Conservation (phyloP, 2,113 vertebrate genomes). For the Prinia subflava region DNA sequence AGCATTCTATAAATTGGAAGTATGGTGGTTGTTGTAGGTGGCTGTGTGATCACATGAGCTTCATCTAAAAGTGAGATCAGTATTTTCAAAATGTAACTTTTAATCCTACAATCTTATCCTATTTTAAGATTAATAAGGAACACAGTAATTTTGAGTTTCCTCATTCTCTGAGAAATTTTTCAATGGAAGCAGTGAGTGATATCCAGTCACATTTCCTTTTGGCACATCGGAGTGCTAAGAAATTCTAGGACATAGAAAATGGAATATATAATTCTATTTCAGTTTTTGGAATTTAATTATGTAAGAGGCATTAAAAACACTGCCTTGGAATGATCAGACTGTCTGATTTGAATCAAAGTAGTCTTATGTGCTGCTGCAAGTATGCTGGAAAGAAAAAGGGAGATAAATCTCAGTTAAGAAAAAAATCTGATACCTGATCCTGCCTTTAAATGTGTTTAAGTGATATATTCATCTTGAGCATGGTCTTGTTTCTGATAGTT, state of each 20-base stretch:
- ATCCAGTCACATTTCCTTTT: not conserved
- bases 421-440: constrained; percentile 19
- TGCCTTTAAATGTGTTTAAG: not conserved
- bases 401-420: constrained; percentile 29
- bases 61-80: not conserved
- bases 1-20: not conserved
- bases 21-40: not conserved
- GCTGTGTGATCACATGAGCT: not conserved
- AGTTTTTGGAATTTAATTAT: not conserved
- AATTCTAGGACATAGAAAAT: not conserved
- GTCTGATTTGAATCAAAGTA: not conserved
- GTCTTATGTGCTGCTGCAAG: not conserved
- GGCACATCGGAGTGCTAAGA: not conserved
- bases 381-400: not conserved
- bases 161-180: not conserved
- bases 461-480: constrained; percentile 14
- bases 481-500: not conserved
- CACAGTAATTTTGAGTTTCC: not conserved
- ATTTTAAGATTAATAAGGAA: not conserved
- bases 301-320: not conserved
- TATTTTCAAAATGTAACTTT: not conserved
- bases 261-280: not conserved
- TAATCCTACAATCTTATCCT: not conserved
- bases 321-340: not conserved
- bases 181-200: not conserved